A percentile compares a stretch with the other conserved stretches of the same genome.
phyloP scores from a whole-genome alignment of 2,113 vertebrate species.

The Progne subis region DNA sequence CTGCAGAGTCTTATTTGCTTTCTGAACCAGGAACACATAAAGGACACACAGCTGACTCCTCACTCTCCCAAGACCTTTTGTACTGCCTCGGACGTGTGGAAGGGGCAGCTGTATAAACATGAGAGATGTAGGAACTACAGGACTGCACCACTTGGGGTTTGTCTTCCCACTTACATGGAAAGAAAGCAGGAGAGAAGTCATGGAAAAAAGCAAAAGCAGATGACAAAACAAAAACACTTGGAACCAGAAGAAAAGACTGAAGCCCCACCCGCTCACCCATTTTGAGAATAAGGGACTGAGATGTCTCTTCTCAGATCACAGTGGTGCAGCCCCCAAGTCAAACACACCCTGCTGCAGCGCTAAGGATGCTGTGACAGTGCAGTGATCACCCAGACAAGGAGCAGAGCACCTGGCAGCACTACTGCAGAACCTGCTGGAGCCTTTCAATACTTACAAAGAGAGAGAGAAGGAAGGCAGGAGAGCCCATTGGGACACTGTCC shows the following conservation, averaged over 20 bases:
- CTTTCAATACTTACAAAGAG: slow-evolving; percentile 99
- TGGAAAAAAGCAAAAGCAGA: slow-evolving; percentile 51
- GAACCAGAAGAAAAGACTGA: slow-evolving; percentile 38
- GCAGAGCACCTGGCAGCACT: slow-evolving; percentile 52
- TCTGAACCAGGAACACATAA: not conserved
- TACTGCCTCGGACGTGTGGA: not conserved
- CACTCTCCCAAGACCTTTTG: slow-evolving; percentile 3
- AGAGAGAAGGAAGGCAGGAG: slow-evolving; percentile 99
- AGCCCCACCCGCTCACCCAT: slow-evolving; percentile 47
- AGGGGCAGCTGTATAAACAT: not conserved
- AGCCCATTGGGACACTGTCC: slow-evolving; percentile 99
- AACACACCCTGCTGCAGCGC: not conserved
- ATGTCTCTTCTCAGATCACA: not conserved
- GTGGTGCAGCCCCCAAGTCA: not conserved
- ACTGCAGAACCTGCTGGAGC: slow-evolving; percentile 65
- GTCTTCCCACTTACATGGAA: slow-evolving; percentile 41
- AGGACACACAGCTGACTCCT: slow-evolving; percentile 13
- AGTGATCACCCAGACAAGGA: slow-evolving; percentile 53
- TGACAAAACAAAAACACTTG: slow-evolving; percentile 35
- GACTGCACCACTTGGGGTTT: slow-evolving; percentile 1
- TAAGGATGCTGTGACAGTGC: slow-evolving; percentile 39
- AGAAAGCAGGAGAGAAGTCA: slow-evolving; percentile 49
- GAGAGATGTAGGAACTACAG: not conserved
- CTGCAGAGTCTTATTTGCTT: slow-evolving; percentile 6
- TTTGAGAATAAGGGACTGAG: not conserved